A percentile compares a stretch with the other conserved stretches of the same genome.
Evolutionary conservation across 2,888 invertebrate species (phyloP).

Genomic region (Gisinianus flammeolus): DNA sequence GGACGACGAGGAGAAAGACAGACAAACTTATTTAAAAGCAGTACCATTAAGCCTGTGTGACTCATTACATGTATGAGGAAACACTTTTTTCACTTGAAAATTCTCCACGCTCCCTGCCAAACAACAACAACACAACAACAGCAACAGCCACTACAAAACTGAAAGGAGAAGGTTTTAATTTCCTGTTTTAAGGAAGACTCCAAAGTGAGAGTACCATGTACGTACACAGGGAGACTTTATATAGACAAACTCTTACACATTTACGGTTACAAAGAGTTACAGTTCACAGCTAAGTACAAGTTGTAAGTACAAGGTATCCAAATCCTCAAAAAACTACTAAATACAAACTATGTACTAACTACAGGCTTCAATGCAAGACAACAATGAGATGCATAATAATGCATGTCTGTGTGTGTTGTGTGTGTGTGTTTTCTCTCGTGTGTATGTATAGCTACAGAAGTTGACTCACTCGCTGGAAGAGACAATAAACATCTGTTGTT

Average conservation of each 20-base stretch:
- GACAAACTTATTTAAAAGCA: not conserved
- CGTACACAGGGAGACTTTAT: not conserved
- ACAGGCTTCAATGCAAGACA: constrained; percentile 16
- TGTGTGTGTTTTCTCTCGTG: not conserved
- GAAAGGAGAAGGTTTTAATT: constrained; percentile 43
- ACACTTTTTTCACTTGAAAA: constrained; percentile 35
- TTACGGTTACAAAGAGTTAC: not conserved
- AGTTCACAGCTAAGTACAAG: constrained; percentile 5
- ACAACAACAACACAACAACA: not conserved
- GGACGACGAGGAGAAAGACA: not conserved
- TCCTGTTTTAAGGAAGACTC: constrained; percentile 48
- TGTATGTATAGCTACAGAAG: not conserved
- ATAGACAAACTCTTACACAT: not conserved
- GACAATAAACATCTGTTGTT: constrained; percentile 41
- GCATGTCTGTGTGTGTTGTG: not conserved
- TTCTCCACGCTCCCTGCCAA: constrained; percentile 29
- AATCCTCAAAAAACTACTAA: constrained; percentile 12
- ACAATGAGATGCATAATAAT: not conserved
- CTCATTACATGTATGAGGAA: constrained; percentile 37
- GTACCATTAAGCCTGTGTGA: constrained; percentile 28
- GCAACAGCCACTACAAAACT: not conserved
- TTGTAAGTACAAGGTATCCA: constrained; percentile 3
- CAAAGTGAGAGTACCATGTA: not conserved
- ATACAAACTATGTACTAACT: too few relatives aligned
- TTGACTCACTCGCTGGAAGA: constrained; percentile 33